Conservation (phyloP, 2,888 invertebrate species). For the Mesorhabditis sp. region DNA sequence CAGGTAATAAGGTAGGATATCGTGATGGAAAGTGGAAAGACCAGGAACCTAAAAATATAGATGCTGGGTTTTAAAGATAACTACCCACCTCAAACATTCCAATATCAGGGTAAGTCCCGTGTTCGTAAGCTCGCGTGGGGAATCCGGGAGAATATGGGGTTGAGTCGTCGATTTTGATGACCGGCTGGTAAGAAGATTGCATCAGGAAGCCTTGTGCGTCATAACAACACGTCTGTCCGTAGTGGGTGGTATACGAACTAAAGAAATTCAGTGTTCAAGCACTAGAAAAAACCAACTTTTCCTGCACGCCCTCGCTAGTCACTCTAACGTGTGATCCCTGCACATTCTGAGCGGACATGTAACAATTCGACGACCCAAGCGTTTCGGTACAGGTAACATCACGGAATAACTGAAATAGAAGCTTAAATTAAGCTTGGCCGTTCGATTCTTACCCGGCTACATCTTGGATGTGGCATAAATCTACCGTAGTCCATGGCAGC, state of each 20-base stretch:
- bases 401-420: conserved; percentile 29
- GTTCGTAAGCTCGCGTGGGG: conserved; percentile 67
- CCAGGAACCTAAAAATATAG: conserved; percentile 70
- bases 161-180: conserved; percentile 42
- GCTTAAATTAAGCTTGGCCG: neutral
- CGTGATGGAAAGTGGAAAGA: conserved; percentile 90
- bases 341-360: conserved; percentile 53
- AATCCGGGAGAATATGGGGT: conserved; percentile 49
- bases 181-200: conserved; percentile 86
- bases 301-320: conserved; percentile 7
- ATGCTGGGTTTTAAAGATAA: neutral
- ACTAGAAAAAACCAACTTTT: neutral
- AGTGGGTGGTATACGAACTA: conserved; percentile 48
- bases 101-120: conserved; percentile 85
- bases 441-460: conserved; percentile 19
- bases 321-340: conserved; percentile 27
- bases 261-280: conserved; percentile 8
- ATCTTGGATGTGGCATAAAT: conserved; percentile 70
- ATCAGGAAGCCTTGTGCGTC: conserved; percentile 83
- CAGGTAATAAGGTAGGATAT: conserved; percentile 85
- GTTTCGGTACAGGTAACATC: conserved; percentile 73
- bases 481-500: conserved; percentile 85
- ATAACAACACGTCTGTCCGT: conserved; percentile 93
- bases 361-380: conserved; percentile 81
- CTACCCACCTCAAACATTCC: conserved; percentile 78